Evolutionary conservation across 2,797 vertebrate genomes (phyloP).

Genomic region (Alca torda): DNA sequence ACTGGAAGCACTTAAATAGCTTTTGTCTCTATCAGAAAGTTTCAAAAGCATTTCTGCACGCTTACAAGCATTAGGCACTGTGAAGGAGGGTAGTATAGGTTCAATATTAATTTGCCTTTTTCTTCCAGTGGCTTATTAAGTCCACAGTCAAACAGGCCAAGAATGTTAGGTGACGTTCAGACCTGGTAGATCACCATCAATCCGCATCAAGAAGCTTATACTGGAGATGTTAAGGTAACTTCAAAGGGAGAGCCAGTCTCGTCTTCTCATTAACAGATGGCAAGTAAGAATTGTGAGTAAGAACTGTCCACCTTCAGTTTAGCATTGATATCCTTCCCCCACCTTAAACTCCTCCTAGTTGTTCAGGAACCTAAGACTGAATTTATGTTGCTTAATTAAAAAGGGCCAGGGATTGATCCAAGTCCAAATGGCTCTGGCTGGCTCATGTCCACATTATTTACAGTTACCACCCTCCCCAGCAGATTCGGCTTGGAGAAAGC

Average conservation of each 20-base stretch:
- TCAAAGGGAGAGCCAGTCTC: neutral
- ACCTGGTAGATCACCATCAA: neutral
- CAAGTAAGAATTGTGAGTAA: conserved; percentile 17
- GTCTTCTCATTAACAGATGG: conserved; percentile 3
- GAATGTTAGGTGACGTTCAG: neutral
- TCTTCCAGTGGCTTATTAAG: neutral
- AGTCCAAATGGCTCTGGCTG: conserved; percentile 2
- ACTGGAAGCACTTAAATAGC: neutral
- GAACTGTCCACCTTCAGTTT: conserved; percentile 44
- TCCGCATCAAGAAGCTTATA: neutral
- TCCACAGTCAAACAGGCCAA: neutral
- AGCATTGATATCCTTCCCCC: neutral
- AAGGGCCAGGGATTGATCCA: neutral
- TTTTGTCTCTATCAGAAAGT: neutral
- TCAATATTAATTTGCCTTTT: neutral
- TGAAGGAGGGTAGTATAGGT: neutral
- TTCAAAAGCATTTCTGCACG: neutral
- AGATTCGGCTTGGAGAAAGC: neutral
- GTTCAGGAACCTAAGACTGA: neutral
- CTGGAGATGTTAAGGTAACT: neutral
- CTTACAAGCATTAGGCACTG: neutral
- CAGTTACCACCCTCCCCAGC: neutral
- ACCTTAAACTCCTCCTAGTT: conserved; percentile 31
- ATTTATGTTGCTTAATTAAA: conserved; percentile 46
- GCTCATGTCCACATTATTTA: neutral